Evolutionary conservation across 2,113 vertebrate species (phyloP), one percentile per base, ranked within the genome.

Genomic region (Oreochromis tanganicae): DNA sequence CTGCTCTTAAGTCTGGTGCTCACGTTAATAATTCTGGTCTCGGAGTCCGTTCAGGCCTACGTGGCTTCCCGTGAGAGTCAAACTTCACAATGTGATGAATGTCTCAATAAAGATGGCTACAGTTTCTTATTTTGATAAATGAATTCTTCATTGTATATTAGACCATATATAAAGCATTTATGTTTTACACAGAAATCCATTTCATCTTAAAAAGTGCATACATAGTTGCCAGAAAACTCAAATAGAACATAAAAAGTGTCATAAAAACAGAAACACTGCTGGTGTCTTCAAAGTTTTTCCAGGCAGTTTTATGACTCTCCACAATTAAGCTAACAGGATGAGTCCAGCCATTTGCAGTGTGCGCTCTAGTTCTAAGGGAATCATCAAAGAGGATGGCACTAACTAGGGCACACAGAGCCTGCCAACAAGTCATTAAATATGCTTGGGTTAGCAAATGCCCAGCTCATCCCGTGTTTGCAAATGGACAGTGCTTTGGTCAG

Each of bases 341-440:
- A 34, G 63, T 68, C 54, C 29, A 5, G 83, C 75, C 66, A 29
- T 81, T 80, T 59, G 59, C 73, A 75, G 80, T 14, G 14, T 85
- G 84, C 50, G 86, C 86, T 88, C 85, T 63, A 85, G 71, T 90
- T 87, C 84, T 84, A 81, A 80, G 79, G 78, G 68, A 82, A 83
- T 88, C 88, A 85, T 93, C 90, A 92, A 86, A 83, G 52, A 80
- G 54, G 43, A 85, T 36, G 78, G 78, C 27, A 63, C 83, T 88
- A 90, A 89, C 85, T 89, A 71, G 86, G 86, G 63, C 89, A 86
- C 43, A 19, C 71, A 21, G 16, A 88, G 82, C 46, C 83, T 73
- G 91, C 88, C 88, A 88, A 87, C 50, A 83, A 59, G 81, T 86
- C 88, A 90, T 93, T 87, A 89, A 88, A 89, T 88, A 86, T 90